Conservation (phyloP, 2,113 vertebrate genomes). For the Thinocorus orbignyianus region DNA sequence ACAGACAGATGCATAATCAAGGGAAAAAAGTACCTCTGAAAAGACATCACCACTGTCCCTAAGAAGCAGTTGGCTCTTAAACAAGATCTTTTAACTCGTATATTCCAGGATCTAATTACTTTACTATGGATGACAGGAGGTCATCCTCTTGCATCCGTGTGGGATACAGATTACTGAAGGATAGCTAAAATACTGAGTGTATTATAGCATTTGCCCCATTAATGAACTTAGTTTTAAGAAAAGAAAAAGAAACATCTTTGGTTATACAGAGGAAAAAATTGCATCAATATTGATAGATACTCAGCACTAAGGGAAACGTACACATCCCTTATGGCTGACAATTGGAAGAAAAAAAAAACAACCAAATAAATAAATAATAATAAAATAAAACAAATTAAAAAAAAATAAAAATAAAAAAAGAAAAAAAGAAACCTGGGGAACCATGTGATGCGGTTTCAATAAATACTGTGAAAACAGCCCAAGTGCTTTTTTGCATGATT, state of each 20-base stretch:
- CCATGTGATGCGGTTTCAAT: not conserved
- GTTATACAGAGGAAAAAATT: not conserved
- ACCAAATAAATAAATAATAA: no score
- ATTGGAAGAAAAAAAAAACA: not conserved
- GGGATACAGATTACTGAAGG: not conserved
- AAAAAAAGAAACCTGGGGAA: not conserved
- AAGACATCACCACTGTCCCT: not conserved
- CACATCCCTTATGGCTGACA: not conserved
- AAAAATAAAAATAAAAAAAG: no score
- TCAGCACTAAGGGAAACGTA: not conserved
- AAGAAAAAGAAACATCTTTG: not conserved
- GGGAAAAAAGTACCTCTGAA: not conserved
- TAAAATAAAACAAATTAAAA: no score
- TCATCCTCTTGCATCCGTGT: not conserved
- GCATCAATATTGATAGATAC: not conserved
- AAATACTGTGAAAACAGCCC: not conserved
- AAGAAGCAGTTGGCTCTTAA: not conserved
- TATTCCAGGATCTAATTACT: not conserved
- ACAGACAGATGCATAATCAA: not conserved
- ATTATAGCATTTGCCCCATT: not conserved
- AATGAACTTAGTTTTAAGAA: not conserved
- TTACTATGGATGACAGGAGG: not conserved
- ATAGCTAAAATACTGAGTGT: not conserved
- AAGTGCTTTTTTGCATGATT: not conserved
- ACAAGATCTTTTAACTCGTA: not conserved